Evolutionary conservation across 2,888 invertebrate genomes (phyloP).

Genomic region (Gnatocerus cornutus): DNA sequence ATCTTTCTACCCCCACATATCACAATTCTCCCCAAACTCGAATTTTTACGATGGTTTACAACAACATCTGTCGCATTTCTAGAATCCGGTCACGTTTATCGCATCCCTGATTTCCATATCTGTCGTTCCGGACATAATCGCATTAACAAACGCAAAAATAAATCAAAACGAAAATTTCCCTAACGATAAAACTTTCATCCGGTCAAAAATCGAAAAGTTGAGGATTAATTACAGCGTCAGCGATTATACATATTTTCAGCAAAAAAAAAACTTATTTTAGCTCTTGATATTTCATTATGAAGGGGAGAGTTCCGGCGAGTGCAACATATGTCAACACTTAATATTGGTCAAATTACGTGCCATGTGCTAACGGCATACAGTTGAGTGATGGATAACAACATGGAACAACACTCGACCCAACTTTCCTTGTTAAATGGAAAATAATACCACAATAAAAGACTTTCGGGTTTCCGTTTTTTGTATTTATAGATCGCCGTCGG

Average conservation of each 20-base stretch:
- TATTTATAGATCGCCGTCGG: constrained; percentile 18
- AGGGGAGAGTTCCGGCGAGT: constrained; percentile 35
- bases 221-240: constrained; percentile 4
- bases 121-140: constrained; percentile 23
- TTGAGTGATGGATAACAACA: constrained; percentile 45
- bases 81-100: constrained; percentile 24
- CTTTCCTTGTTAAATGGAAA: constrained; percentile 29
- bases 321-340: constrained; percentile 52
- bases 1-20: too few relatives aligned
- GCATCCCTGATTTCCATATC: constrained; percentile 23
- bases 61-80: constrained; percentile 14
- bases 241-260: constrained; percentile 12
- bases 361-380: constrained; percentile 44
- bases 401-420: constrained; percentile 27
- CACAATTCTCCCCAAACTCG: neutral
- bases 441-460: constrained; percentile 24
- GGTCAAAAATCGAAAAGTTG: neutral
- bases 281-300: constrained; percentile 40
- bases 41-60: constrained; percentile 1
- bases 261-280: constrained; percentile 20
- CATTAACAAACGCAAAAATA: constrained; percentile 21
- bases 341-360: constrained; percentile 52
- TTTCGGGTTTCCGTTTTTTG: neutral
- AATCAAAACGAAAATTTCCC: constrained; percentile 18
- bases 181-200: constrained; percentile 10